A percentile compares a stretch with the other conserved stretches of the same genome.
These are phyloP conservation scores for Meriones unguiculatus DNA, from an alignment of 2,113 vertebrate genomes.

Conservation along the genomic window DNA sequence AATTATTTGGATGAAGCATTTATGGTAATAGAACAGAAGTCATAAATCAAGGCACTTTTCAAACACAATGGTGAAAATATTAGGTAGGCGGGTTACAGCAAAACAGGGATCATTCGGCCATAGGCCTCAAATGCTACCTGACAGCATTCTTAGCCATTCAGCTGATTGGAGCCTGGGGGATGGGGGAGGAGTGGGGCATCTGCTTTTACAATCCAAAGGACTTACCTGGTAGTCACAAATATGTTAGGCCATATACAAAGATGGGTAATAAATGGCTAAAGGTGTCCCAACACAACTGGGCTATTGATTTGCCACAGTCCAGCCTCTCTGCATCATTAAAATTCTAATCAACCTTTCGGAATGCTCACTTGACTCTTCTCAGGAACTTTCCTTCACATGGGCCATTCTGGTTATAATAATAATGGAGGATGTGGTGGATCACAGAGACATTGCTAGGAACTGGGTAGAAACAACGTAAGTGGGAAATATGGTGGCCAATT, in stretches of 20 bases:
- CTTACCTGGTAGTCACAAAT: not conserved
- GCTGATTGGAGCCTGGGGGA: not conserved
- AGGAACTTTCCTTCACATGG: not conserved
- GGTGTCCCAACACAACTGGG: not conserved
- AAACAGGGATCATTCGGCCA: not conserved
- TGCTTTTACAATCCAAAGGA: not conserved
- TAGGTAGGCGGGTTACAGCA: not conserved
- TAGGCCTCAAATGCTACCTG: not conserved
- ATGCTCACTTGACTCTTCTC: not conserved
- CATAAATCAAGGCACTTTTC: too few relatives aligned
- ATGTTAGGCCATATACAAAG: not conserved
- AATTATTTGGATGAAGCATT: not conserved
- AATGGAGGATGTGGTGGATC: not conserved
- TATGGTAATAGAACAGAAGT: not conserved
- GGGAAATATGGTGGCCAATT: not conserved
- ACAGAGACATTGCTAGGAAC: not conserved
- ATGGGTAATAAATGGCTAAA: not conserved
- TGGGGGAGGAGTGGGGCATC: too few relatives aligned
- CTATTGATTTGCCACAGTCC: not conserved
- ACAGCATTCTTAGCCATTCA: not conserved
- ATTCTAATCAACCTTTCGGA: not conserved
- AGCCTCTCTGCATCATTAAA: not conserved
- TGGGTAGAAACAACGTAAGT: not conserved
- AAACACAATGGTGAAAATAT: not conserved
- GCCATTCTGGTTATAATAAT: not conserved